Conservation (phyloP, 2,797 vertebrate species). For the Diplodus sargus region DNA sequence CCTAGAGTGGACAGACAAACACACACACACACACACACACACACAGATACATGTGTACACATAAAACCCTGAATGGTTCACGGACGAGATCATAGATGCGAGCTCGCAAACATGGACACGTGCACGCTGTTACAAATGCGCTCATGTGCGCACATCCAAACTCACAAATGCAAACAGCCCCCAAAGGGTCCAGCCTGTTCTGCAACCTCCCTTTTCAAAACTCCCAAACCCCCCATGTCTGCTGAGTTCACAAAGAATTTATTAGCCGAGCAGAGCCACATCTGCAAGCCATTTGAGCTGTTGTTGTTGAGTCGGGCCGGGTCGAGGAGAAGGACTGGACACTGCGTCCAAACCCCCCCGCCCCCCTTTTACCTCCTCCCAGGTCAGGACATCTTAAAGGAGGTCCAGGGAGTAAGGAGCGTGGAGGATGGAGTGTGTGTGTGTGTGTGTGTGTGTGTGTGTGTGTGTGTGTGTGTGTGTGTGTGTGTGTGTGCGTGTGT, state of each 20-base stretch:
- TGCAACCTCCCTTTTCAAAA: slow-evolving; percentile 14
- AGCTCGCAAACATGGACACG: not conserved
- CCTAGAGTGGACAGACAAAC: slow-evolving; percentile 18
- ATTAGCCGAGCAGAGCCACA: slow-evolving; percentile 78
- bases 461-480: slow-evolving; percentile 1
- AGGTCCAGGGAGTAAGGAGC: slow-evolving; percentile 47
- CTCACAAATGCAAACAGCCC: slow-evolving; percentile 43
- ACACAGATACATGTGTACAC: slow-evolving; percentile 3
- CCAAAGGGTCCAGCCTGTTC: slow-evolving; percentile 43
- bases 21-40: slow-evolving; percentile 4
- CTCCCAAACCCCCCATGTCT: slow-evolving; percentile 24
- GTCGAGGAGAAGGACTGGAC: slow-evolving; percentile 68
- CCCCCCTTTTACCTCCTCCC: not conserved
- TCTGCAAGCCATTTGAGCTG: slow-evolving; percentile 83
- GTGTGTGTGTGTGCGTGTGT: not conserved
- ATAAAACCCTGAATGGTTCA: slow-evolving; percentile 15
- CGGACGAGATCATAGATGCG: not conserved
- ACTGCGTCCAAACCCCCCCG: slow-evolving; percentile 39
- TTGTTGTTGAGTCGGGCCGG: slow-evolving; percentile 73
- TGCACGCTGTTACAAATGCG: slow-evolving; percentile 15
- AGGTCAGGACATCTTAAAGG: slow-evolving; percentile 64
- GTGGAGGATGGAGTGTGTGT: slow-evolving; percentile 1
- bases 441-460: slow-evolving; percentile 9
- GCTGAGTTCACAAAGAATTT: slow-evolving; percentile 76
- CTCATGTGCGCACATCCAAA: slow-evolving; percentile 3